Evolutionary conservation across 2,888 invertebrate genomes (phyloP).

Genomic region (Mellilla xanthometata): DNA sequence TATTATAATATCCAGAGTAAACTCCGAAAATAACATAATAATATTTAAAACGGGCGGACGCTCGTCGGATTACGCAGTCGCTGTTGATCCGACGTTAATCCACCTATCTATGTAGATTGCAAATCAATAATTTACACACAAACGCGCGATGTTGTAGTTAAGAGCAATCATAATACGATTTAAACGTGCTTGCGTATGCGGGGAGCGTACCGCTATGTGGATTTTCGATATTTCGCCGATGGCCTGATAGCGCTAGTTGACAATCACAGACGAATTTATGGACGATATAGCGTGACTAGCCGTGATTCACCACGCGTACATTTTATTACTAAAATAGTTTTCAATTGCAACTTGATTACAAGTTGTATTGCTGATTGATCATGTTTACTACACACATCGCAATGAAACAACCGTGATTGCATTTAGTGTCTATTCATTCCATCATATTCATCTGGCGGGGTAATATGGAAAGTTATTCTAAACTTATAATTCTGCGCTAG

Average conservation of each 20-base stretch:
- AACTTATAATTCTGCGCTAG: neutral
- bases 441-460: neutral
- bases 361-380: neutral
- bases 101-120: conserved; percentile 47
- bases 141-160: conserved; percentile 46
- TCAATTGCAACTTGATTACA: neutral
- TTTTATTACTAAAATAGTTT: neutral
- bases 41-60: conserved; percentile 20
- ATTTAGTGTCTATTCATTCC: too few species aligned
- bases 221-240: conserved; percentile 53
- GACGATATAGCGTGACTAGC: neutral
- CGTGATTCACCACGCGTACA: too few species aligned
- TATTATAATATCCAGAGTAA: conserved; percentile 4
- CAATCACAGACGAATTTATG: conserved; percentile 52
- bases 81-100: conserved; percentile 28
- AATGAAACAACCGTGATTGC: conserved; percentile 3
- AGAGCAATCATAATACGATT: conserved; percentile 55
- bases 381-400: neutral
- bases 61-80: conserved; percentile 20
- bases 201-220: conserved; percentile 49
- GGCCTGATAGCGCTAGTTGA: conserved; percentile 44
- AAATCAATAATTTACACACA: conserved; percentile 57
- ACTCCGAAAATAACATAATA: conserved; percentile 8
- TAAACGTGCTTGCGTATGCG: conserved; percentile 59
- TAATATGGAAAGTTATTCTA: conserved; percentile 3